phyloP scores from a whole-genome alignment of 2,113 vertebrate species.

The Macquaria ambigua region DNA sequence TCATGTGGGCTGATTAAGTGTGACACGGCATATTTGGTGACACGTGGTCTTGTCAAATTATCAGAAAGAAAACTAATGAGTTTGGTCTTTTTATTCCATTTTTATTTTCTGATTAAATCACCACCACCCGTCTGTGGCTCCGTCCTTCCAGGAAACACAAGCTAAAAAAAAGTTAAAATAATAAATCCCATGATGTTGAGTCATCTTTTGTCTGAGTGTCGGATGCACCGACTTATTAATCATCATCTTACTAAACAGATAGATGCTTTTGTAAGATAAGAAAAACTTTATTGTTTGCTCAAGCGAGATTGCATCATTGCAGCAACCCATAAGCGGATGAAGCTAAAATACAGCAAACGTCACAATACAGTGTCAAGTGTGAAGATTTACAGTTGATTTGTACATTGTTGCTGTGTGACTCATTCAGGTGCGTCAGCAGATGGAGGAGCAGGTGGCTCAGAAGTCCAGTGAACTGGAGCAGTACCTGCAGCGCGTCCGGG shows the following conservation, averaged over 20 bases:
- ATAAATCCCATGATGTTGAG: constrained; percentile 35
- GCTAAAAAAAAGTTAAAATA: constrained; percentile 19
- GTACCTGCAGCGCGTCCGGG: constrained; percentile 91
- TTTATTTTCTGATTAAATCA: constrained; percentile 13
- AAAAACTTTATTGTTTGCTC: background rate
- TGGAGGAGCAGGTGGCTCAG: constrained; percentile 96
- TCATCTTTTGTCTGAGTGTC: constrained; percentile 30
- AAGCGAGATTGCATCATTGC: background rate
- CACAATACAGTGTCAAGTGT: background rate
- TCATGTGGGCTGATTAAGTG: background rate
- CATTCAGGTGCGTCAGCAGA: constrained; percentile 92
- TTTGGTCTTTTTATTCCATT: background rate
- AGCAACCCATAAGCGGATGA: background rate
- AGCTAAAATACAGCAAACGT: background rate
- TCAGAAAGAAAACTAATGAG: background rate
- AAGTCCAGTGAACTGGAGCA: constrained; percentile 95
- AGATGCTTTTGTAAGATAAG: background rate
- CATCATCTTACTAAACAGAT: constrained; percentile 7
- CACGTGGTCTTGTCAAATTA: background rate
- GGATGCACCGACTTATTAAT: constrained; percentile 17
- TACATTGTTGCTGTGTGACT: background rate
- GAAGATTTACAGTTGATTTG: background rate
- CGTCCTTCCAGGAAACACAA: constrained; percentile 35
- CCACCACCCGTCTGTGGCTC: background rate
- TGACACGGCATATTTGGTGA: background rate